phyloP scores from a whole-genome alignment of 2,113 vertebrate species.

The Elanoides forficatus region DNA sequence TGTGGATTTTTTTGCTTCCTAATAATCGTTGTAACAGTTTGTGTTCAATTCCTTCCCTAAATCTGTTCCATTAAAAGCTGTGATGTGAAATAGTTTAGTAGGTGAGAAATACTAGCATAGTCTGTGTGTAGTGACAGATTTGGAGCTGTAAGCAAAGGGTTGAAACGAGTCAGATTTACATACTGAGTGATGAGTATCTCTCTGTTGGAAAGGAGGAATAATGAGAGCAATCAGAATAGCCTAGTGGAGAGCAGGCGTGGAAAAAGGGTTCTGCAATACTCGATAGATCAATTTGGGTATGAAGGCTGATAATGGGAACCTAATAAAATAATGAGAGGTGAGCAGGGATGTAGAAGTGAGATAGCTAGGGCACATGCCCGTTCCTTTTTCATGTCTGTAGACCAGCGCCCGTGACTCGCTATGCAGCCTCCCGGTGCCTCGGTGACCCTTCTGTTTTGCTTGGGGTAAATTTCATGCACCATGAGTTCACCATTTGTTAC shows the following conservation, averaged over 20 bases:
- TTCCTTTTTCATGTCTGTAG: rapidly evolving
- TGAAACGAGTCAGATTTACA: neutral
- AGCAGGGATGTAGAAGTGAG: rapidly evolving
- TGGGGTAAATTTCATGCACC: neutral
- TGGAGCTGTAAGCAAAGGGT: neutral
- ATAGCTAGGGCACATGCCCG: neutral
- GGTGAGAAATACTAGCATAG: neutral
- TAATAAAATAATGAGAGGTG: neutral
- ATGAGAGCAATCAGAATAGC: neutral
- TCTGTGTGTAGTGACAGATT: neutral
- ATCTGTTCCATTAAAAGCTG: neutral
- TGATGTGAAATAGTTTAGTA: neutral
- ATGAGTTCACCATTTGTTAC: neutral
- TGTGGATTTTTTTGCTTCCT: neutral
- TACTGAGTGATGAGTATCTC: neutral
- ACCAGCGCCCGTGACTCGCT: rapidly evolving
- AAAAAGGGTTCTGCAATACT: neutral
- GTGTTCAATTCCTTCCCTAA: neutral
- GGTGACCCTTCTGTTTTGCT: neutral
- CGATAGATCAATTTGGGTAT: rapidly evolving
- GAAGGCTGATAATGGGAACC: neutral
- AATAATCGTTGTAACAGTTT: conserved; percentile 8
- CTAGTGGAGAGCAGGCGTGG: neutral
- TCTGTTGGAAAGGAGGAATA: neutral
- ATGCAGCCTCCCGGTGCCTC: neutral